These are phyloP conservation scores for Sebastolobus alascanus DNA, from an alignment of 2,797 vertebrate species.

Conservation along the genomic window DNA sequence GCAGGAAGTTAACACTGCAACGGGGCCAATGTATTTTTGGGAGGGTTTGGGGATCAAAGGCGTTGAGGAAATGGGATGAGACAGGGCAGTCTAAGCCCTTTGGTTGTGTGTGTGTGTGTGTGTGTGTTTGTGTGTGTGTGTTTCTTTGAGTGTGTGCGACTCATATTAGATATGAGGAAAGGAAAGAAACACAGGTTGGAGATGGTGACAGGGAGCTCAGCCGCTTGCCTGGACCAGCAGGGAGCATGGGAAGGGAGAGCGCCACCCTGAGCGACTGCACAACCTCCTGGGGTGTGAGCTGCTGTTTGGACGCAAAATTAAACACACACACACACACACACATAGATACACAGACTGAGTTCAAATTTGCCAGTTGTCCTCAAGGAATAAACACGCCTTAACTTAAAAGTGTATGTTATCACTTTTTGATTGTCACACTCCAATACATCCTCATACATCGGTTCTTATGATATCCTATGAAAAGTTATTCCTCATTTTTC, in stretches of 20 bases:
- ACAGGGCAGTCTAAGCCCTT: conserved; percentile 76
- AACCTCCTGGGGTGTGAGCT: conserved; percentile 68
- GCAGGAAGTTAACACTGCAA: conserved; percentile 75
- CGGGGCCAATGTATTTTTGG: conserved; percentile 72
- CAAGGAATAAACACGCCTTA: conserved; percentile 33
- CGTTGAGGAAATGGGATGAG: conserved; percentile 77
- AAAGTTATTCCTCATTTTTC: too few relatives aligned
- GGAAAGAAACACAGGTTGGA: conserved; percentile 70
- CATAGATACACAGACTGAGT: conserved; percentile 13
- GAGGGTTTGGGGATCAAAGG: conserved; percentile 75
- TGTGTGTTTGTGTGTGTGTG: conserved; percentile 59
- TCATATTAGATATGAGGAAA: conserved; percentile 70
- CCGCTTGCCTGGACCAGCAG: conserved; percentile 72
- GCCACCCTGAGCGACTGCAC: conserved; percentile 56
- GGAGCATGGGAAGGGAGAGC: conserved; percentile 57
- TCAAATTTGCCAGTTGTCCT: conserved; percentile 39
- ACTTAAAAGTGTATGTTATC: conserved; percentile 27
- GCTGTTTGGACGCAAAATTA: conserved; percentile 61
- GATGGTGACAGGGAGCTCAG: conserved; percentile 77
- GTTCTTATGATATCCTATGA: too few relatives aligned
- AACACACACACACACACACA: conserved; percentile 12
- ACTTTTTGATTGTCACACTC: conserved; percentile 32
- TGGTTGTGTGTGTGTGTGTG: conserved; percentile 66
- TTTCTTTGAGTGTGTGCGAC: conserved; percentile 57
- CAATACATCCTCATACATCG: neutral